These are phyloP conservation scores for Hirudo medicinalis DNA, from an alignment of 1,140 invertebrate species.

Conservation along the genomic window DNA sequence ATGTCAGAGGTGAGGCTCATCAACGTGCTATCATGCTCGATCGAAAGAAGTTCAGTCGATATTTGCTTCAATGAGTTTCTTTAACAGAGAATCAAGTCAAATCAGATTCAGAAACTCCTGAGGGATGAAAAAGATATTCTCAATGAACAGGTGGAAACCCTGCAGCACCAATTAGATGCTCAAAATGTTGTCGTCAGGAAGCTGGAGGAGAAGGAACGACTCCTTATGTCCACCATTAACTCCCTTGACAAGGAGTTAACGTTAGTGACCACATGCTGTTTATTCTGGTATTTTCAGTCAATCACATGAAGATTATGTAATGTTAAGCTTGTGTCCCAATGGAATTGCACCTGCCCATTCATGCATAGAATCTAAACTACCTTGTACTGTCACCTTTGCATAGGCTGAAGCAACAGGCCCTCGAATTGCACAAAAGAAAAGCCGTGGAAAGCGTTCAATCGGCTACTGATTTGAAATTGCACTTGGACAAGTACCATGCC, in stretches of 20 bases:
- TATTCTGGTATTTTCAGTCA: no score
- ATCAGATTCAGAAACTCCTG: conserved; percentile 83
- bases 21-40: not conserved
- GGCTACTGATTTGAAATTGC: conserved; percentile 88
- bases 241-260: conserved; percentile 83
- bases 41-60: not conserved
- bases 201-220: conserved; percentile 88
- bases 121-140: conserved; percentile 82
- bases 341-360: no score
- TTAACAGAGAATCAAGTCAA: conserved; percentile 69
- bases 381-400: conserved; percentile 14
- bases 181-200: conserved; percentile 86
- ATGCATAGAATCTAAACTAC: no score
- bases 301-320: no score
- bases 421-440: conserved; percentile 95
- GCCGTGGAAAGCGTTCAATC: conserved; percentile 62
- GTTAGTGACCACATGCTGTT: conserved; percentile 26
- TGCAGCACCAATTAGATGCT: conserved; percentile 83
- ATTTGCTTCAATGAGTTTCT: not conserved
- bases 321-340: no score
- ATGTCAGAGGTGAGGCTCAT: conserved; percentile 67
- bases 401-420: conserved; percentile 42
- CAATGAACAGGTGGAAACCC: conserved; percentile 71
- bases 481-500: conserved; percentile 79
- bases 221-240: conserved; percentile 77